These are phyloP conservation scores for Passerina amoena DNA, from an alignment of 2,113 vertebrate genomes.

Conservation along the genomic window DNA sequence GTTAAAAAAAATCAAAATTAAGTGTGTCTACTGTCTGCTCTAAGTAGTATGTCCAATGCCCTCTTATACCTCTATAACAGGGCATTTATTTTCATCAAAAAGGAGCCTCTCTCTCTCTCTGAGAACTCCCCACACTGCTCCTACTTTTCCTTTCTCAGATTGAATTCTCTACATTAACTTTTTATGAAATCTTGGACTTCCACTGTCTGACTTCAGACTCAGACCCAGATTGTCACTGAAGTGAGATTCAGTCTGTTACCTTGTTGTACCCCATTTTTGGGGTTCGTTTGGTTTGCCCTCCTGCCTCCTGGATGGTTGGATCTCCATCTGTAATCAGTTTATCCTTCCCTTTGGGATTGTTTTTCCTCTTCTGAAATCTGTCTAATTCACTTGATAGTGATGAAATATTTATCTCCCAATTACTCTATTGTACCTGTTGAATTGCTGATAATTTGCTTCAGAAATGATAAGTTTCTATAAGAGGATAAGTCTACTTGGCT, in stretches of 20 bases:
- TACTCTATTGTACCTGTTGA: not conserved
- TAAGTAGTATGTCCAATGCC: not conserved
- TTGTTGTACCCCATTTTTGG: not conserved
- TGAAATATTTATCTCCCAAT: not conserved
- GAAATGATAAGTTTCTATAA: not conserved
- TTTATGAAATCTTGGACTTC: not conserved
- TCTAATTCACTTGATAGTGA: not conserved
- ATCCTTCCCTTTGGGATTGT: not conserved
- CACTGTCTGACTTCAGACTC: not conserved
- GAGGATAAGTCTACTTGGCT: not conserved
- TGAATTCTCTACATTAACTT: not conserved
- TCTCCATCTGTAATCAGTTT: not conserved
- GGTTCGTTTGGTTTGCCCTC: not conserved
- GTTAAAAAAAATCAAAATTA: not conserved
- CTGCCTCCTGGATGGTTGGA: not conserved
- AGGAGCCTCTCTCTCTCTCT: not conserved
- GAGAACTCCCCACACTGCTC: not conserved
- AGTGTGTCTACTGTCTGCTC: not conserved
- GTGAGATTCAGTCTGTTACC: not conserved
- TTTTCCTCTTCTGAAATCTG: not conserved
- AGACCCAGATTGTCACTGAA: not conserved
- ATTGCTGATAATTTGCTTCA: not conserved
- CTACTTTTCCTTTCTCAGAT: not conserved
- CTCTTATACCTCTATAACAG: not conserved
- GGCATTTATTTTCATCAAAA: not conserved